A percentile compares a stretch with the other conserved stretches of the same genome.
Conservation (phyloP, 2,797 vertebrate species). For the Buceros bicornis region DNA sequence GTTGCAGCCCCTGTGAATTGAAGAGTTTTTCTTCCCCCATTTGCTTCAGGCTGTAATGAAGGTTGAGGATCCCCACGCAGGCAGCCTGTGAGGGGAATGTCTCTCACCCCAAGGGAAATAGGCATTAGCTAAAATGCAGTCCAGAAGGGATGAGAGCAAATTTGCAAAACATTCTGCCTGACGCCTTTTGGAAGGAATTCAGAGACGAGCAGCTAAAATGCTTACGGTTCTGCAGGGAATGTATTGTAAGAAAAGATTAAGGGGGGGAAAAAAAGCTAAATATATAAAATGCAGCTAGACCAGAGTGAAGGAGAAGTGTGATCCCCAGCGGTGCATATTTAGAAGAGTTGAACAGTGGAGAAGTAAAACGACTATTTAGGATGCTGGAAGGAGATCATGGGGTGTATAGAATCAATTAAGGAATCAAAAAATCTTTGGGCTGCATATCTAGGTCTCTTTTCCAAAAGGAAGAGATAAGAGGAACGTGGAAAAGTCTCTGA, state of each 20-base stretch:
- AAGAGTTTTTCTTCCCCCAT: background rate
- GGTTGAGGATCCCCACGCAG: background rate
- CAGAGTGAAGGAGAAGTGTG: background rate
- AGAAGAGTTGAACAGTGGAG: slow-evolving; percentile 10
- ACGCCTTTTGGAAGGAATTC: slow-evolving; percentile 33
- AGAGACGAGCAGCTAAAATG: slow-evolving; percentile 54
- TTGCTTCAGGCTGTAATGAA: background rate
- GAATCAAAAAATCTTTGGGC: background rate
- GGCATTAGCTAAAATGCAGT: slow-evolving; percentile 28
- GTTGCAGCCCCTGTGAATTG: background rate
- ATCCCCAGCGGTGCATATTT: background rate
- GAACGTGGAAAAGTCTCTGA: background rate
- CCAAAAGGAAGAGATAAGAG: background rate
- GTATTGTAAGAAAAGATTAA: slow-evolving; percentile 48
- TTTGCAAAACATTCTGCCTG: slow-evolving; percentile 38
- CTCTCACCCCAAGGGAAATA: background rate
- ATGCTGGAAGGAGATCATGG: background rate
- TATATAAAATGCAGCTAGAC: slow-evolving; percentile 33
- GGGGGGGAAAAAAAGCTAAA: slow-evolving; percentile 20
- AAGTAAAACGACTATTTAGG: background rate
- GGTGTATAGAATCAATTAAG: background rate
- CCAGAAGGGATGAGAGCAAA: background rate
- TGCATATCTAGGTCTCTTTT: background rate
- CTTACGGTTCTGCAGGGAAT: slow-evolving; percentile 50
- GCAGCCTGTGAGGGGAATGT: background rate